Percentiles rank a stretch among this genome's conserved stretches.
Conservation (phyloP, 2,888 invertebrate species). For the Carabus problematicus region DNA sequence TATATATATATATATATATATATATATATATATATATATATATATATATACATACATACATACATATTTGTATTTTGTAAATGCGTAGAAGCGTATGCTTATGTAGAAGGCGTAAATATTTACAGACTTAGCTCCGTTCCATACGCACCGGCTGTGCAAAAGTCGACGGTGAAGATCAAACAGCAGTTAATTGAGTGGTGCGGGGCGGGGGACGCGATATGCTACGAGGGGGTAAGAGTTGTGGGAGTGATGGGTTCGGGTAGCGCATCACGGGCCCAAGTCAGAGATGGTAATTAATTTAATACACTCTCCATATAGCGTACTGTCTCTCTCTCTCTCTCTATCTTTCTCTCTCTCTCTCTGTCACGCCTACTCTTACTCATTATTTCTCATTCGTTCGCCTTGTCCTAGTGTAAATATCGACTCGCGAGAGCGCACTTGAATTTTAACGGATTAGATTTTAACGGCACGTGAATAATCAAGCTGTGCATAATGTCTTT, state of each 20-base stretch:
- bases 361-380: background rate
- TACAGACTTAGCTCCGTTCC: conserved; percentile 7
- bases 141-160: background rate
- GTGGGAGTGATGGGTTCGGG: background rate
- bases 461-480: conserved; percentile 40
- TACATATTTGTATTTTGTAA: background rate
- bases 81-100: conserved; percentile 12
- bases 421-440: conserved; percentile 15
- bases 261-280: background rate
- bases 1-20: too few relatives aligned
- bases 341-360: conserved; percentile 1
- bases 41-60: too few relatives aligned
- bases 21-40: too few relatives aligned
- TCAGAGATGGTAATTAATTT: conserved; percentile 32
- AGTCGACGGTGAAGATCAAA: conserved; percentile 20
- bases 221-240: background rate
- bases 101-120: conserved; percentile 12
- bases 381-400: conserved; percentile 8
- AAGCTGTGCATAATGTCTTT: conserved; percentile 21
- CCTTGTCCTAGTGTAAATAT: conserved; percentile 17
- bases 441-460: conserved; percentile 37
- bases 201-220: background rate
- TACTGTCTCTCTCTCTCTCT: background rate
- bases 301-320: conserved; percentile 28
- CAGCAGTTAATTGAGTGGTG: conserved; percentile 14